Percentiles rank a stretch among this genome's conserved stretches.
Evolutionary conservation across 2,797 vertebrate genomes (phyloP).

Genomic region (Rhinella marina): DNA sequence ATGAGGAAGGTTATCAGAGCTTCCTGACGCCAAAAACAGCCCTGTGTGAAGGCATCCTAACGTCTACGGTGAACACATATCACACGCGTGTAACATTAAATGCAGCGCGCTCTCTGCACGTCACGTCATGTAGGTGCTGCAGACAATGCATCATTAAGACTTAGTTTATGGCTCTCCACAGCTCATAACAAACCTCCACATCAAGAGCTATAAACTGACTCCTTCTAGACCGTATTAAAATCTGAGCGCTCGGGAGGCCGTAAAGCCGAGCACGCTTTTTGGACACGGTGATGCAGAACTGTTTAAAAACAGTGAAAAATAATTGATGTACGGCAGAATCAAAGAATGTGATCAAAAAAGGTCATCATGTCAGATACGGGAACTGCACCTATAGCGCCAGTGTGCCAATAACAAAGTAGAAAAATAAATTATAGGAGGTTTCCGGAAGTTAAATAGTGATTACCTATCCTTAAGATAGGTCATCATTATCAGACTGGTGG

Average conservation of each 20-base stretch:
- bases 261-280: neutral
- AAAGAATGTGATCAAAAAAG: neutral
- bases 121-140: neutral
- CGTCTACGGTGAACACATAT: too few species aligned
- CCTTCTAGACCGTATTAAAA: conserved; percentile 3
- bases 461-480: neutral
- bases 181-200: conserved; percentile 25
- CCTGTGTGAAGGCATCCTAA: too few species aligned
- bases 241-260: neutral
- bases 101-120: neutral
- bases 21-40: too few species aligned
- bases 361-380: neutral
- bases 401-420: too few species aligned
- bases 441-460: neutral
- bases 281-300: neutral
- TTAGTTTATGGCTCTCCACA: conserved; percentile 21
- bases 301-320: too few species aligned
- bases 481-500: neutral
- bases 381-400: too few species aligned
- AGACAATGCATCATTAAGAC: conserved; percentile 41
- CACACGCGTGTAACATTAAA: neutral
- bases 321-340: neutral
- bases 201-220: conserved; percentile 10
- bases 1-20: too few species aligned
- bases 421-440: too few species aligned